These are phyloP conservation scores for Xenus cinereus DNA, from an alignment of 2,113 vertebrate species.

Conservation along the genomic window DNA sequence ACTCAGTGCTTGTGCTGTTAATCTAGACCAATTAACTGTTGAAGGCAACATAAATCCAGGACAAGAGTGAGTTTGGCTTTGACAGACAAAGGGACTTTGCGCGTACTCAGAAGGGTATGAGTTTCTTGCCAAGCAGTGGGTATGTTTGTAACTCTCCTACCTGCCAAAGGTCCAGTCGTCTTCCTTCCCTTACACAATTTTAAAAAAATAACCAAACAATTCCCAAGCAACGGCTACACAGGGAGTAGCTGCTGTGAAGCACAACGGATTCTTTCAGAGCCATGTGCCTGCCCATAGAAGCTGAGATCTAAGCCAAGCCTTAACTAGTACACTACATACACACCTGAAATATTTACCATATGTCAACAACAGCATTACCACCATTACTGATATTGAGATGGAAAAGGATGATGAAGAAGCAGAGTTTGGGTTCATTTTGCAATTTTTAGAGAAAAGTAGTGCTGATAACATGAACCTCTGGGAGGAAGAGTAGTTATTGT, in stretches of 20 bases:
- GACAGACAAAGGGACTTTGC: neutral
- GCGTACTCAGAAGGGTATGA: neutral
- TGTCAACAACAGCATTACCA: neutral
- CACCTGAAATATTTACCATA: neutral
- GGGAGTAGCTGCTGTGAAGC: neutral
- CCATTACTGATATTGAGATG: neutral
- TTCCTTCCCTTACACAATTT: neutral
- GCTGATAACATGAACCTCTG: neutral
- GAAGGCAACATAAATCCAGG: neutral
- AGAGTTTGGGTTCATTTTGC: neutral
- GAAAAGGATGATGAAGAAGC: neutral
- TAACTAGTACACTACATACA: neutral
- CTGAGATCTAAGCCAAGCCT: neutral
- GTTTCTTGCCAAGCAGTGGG: neutral
- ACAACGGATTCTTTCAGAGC: neutral
- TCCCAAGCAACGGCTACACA: neutral
- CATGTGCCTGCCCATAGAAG: neutral
- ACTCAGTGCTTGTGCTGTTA: neutral
- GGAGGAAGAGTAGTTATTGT: neutral
- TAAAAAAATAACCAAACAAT: neutral
- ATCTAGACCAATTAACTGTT: neutral
- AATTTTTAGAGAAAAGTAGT: neutral
- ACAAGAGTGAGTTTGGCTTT: neutral
- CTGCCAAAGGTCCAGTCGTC: neutral
- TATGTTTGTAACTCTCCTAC: neutral